Conservation (phyloP, 2,113 vertebrate species). For the Argyrosomus japonicus region DNA sequence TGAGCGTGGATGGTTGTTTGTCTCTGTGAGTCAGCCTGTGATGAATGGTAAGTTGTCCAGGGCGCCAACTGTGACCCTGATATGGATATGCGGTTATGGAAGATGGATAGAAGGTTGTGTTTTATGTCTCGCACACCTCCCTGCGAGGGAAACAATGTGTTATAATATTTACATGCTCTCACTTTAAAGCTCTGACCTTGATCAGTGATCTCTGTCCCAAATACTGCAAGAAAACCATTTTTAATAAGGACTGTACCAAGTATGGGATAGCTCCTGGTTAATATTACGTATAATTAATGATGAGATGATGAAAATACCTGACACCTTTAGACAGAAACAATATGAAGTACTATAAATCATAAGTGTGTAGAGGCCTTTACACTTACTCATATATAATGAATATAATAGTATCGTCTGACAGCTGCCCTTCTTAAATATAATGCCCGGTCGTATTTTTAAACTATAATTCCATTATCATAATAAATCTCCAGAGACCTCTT, state of each 20-base stretch:
- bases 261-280: background rate
- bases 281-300: background rate
- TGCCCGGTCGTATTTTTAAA: slow-evolving; percentile 1
- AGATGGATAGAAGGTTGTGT: background rate
- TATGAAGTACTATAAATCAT: background rate
- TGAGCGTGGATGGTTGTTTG: too few relatives aligned
- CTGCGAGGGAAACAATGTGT: background rate
- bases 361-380: background rate
- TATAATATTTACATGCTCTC: background rate
- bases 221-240: background rate
- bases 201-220: background rate
- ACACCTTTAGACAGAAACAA: background rate
- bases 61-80: too few relatives aligned
- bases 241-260: background rate
- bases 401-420: background rate
- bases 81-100: too few relatives aligned
- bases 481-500: slow-evolving; percentile 15
- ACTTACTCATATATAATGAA: background rate
- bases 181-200: background rate
- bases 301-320: background rate
- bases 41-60: too few relatives aligned
- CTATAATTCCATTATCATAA: slow-evolving; percentile 3
- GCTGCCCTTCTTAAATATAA: slow-evolving; percentile 1
- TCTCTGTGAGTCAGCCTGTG: too few relatives aligned
- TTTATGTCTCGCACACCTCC: background rate